phyloP scores from a whole-genome alignment of 2,888 invertebrate species.

The Nymphalis c-album region DNA sequence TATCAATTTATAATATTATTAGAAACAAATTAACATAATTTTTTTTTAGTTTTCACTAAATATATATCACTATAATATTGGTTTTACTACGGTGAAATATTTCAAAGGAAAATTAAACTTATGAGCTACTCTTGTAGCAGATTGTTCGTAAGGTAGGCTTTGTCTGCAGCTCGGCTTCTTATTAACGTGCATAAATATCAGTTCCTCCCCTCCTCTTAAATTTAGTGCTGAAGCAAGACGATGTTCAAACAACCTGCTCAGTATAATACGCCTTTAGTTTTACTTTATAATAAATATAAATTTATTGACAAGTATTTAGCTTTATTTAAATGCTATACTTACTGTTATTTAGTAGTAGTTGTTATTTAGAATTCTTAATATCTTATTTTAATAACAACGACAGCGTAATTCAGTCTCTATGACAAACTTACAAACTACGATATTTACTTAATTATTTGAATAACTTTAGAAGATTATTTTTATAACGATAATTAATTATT shows the following conservation, averaged over 20 bases:
- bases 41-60: background rate
- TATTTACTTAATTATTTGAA: too few relatives aligned
- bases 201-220: constrained; percentile 59
- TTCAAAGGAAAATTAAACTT: constrained; percentile 13
- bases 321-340: too few relatives aligned
- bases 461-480: too few relatives aligned
- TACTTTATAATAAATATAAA: background rate
- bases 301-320: too few relatives aligned
- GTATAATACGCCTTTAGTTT: constrained; percentile 20
- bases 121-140: constrained; percentile 7
- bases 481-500: too few relatives aligned
- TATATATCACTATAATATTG: background rate
- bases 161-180: constrained; percentile 65
- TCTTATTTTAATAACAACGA: too few relatives aligned
- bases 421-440: too few relatives aligned
- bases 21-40: background rate
- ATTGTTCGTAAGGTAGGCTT: constrained; percentile 52
- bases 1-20: too few relatives aligned
- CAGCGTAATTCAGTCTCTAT: too few relatives aligned
- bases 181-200: constrained; percentile 78
- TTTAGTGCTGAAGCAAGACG: constrained; percentile 53
- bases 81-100: background rate
- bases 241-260: constrained; percentile 59
- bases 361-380: too few relatives aligned
- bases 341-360: too few relatives aligned